Evolutionary conservation across 2,113 vertebrate species (phyloP).

Genomic region (Ascaphus truei): DNA sequence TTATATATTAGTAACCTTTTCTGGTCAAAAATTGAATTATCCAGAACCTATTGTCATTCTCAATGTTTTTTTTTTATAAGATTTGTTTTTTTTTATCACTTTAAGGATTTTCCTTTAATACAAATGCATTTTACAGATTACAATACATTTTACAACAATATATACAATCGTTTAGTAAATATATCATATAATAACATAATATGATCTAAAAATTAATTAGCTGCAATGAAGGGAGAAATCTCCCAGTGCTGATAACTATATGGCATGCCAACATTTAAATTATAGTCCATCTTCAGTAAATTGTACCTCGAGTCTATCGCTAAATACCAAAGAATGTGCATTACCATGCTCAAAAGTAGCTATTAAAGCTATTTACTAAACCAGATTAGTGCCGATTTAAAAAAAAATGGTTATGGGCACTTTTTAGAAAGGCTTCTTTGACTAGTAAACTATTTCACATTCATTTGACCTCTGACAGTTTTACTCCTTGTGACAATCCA

Average conservation of each 20-base stretch:
- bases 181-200: too few relatives aligned
- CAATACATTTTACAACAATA: too few relatives aligned
- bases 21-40: too few relatives aligned
- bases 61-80: too few relatives aligned
- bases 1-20: too few relatives aligned
- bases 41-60: too few relatives aligned
- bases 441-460: constrained; percentile 25
- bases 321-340: not conserved
- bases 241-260: not conserved
- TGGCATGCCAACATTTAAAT: not conserved
- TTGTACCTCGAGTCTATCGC: not conserved
- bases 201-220: too few relatives aligned
- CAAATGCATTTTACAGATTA: too few relatives aligned
- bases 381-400: constrained; percentile 1
- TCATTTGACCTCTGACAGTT: constrained; percentile 25
- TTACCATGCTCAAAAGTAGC: not conserved
- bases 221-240: too few relatives aligned
- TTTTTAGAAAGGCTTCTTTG: not conserved
- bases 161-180: too few relatives aligned
- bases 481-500: not conserved
- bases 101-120: too few relatives aligned
- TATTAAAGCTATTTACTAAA: constrained; percentile 20
- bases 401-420: not conserved
- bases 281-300: not conserved
- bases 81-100: too few relatives aligned